A percentile compares a stretch with the other conserved stretches of the same genome.
Evolutionary conservation across 2,797 vertebrate species (phyloP).

Genomic region (Xenops minutus): DNA sequence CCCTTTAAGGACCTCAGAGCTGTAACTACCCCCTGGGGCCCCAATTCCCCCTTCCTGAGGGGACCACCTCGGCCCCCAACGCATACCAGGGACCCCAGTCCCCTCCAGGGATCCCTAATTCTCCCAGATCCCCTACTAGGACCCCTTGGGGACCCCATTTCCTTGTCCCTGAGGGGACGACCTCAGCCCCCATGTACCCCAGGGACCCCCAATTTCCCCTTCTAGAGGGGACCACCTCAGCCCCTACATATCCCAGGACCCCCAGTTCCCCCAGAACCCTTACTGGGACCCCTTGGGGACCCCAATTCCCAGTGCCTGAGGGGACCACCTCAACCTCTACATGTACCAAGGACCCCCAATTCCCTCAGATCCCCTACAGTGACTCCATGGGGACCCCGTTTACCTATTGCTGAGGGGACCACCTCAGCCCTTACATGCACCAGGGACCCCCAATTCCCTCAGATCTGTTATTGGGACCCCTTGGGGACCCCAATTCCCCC

Average conservation of each 20-base stretch:
- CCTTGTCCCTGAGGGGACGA: rapidly evolving
- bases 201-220: no score
- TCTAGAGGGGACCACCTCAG: no score
- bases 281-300: neutral
- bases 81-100: neutral
- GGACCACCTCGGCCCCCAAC: neutral
- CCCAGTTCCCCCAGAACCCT: rapidly evolving
- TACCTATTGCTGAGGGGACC: neutral
- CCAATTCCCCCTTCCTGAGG: neutral
- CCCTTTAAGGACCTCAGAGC: neutral
- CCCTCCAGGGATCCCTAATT: neutral
- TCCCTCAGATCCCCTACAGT: neutral
- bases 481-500: no score
- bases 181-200: rapidly evolving
- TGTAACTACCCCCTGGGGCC: neutral
- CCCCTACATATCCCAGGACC: rapidly evolving
- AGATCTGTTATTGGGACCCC: neutral
- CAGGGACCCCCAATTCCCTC: rapidly evolving
- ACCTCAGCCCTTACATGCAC: rapidly evolving
- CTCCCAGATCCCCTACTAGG: neutral
- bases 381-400: no score
- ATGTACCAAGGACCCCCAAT: rapidly evolving
- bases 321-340: neutral
- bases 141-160: neutral
- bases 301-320: neutral